phyloP scores from a whole-genome alignment of 23 tunicate species.

The Oikopleura dioica region DNA sequence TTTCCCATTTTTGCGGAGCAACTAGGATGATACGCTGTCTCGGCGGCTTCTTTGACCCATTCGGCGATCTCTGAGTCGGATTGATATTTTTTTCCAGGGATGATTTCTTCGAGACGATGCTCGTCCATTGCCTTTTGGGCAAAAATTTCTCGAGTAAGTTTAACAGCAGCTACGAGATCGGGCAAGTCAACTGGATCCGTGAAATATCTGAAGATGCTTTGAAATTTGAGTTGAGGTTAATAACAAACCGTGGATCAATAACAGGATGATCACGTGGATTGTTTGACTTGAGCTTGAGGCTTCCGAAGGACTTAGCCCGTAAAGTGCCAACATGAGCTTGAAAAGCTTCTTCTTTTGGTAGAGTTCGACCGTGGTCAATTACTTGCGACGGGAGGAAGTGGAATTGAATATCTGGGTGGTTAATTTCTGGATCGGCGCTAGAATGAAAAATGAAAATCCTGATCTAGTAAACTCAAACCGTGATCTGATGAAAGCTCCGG shows the following conservation, averaged over 20 bases:
- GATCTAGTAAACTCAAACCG: no score
- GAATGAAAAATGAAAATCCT: no score
- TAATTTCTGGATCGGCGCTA: conserved; percentile 21
- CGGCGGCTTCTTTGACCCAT: conserved; percentile 45
- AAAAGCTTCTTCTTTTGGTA: conserved; percentile 41
- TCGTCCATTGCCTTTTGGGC: conserved; percentile 69
- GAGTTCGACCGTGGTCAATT: conserved; percentile 66
- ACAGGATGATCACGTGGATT: conserved; percentile 57
- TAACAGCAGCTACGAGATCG: conserved; percentile 60
- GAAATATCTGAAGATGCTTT: no score
- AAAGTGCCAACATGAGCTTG: conserved; percentile 79
- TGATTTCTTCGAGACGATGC: conserved; percentile 41
- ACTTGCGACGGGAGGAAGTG: conserved; percentile 93
- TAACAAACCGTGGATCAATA: conserved; percentile 78
- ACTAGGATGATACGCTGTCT: conserved; percentile 74
- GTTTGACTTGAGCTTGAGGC: conserved; percentile 31
- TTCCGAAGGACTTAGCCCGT: conserved; percentile 49
- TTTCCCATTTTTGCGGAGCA: conserved; percentile 89
- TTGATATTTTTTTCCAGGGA: conserved; percentile 48
- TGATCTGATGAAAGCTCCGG: conserved; percentile 76
- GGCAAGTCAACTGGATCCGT: conserved; percentile 18
- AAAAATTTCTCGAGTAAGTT: conserved; percentile 59
- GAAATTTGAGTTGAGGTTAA: no score
- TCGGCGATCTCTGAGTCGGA: conserved; percentile 53
- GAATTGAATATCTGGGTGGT: conserved; percentile 82